A percentile compares a stretch with the other conserved stretches of the same genome.
These are phyloP conservation scores for Saiga tatarica DNA, from an alignment of 2,113 vertebrate genomes.

Conservation along the genomic window DNA sequence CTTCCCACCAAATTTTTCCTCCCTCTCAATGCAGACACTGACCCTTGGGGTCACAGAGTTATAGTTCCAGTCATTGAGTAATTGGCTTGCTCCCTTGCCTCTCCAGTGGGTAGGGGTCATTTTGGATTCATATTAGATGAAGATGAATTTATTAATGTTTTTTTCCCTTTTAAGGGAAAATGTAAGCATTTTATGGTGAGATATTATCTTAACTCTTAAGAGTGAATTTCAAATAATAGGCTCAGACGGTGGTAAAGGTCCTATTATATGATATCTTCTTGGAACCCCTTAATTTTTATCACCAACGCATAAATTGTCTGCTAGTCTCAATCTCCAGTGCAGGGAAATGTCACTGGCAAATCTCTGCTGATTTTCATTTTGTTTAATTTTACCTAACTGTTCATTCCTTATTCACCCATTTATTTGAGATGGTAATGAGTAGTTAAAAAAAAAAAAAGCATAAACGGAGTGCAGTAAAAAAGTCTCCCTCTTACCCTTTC, in stretches of 20 bases:
- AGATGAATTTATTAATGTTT: neutral
- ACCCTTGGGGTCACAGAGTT: neutral
- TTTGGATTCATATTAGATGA: neutral
- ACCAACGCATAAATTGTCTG: neutral
- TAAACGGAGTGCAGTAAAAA: neutral
- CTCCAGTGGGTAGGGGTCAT: neutral
- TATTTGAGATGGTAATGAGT: constrained; percentile 17
- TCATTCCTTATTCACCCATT: neutral
- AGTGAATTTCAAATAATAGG: neutral
- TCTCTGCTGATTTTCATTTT: neutral
- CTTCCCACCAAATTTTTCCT: neutral
- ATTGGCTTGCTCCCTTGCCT: neutral
- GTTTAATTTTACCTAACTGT: neutral
- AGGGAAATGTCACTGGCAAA: neutral
- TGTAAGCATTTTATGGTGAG: neutral
- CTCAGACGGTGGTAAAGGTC: neutral
- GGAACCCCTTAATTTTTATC: neutral
- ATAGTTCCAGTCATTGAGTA: neutral
- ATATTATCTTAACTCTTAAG: neutral
- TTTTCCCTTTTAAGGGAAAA: neutral
- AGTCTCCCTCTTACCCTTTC: neutral
- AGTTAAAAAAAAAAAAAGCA: neutral
- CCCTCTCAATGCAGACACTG: neutral
- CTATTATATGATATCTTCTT: neutral
- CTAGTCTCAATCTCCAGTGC: neutral